Base-by-base conservation (phyloP, 1,140 invertebrate genomes). In the Papilio polytes region DNA sequence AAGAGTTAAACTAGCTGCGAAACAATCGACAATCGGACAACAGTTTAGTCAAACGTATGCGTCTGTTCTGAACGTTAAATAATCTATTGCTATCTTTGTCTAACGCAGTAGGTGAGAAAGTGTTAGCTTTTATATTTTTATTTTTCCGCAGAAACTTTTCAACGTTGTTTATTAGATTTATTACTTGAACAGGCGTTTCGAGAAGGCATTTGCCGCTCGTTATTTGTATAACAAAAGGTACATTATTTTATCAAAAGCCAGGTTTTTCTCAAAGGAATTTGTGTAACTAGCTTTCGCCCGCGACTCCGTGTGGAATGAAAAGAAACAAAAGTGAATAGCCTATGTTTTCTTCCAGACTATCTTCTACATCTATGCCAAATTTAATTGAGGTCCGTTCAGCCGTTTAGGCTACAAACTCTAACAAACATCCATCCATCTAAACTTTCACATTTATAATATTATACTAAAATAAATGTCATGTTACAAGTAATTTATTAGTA, bases 111-210 rank as follows among this genome's bases (percentile, higher is more conserved):
- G 6, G 26, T 70, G 13, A 70, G 9, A 70, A 70, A 70, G 22
- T 70, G 63, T 70, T 13, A 70, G 26, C 4, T 12, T 70, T 70
- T 15, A 15, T 4, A 31, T 70, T 36, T 36, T 70, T 15, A 31
- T 70, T 70, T 36, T 70, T 70, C 4, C 26, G 3, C 13, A 36
- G 13, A 13, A 70, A 18, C 3, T 15, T 36, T 70, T 70, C 63
- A 70, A 31, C 26, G 63, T 31, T 70, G 63, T 70, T 70, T 70
- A 70, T 70, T 70, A 70, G 63, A 70, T 70, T 70, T 70, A 70
- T 70, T 70, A 70, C 63, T 31, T 70, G 12, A 70, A 70, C 13
- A 70, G 63, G 26, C 26, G 63, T 70, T 31, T 70, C 26, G 26
- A 31, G 63, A 70, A 70, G 36, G 36, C 36, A 41, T 41, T 41